Evolutionary conservation across 2,113 vertebrate species (phyloP), one percentile per base, ranked within the genome.

Genomic region (Syngnathus floridae): DNA sequence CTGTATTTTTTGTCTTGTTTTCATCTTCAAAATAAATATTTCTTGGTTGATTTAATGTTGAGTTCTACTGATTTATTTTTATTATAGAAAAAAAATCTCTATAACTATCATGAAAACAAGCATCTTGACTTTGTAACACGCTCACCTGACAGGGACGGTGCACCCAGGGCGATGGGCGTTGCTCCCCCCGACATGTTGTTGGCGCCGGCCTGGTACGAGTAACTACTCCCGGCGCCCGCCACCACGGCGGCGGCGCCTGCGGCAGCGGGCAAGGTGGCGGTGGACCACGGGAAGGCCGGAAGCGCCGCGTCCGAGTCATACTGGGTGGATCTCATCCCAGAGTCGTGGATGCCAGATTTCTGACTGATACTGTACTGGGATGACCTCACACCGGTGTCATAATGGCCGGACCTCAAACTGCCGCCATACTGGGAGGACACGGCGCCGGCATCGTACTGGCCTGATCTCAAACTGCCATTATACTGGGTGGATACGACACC

Each of bases 141-240:
- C 76, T 84, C 63, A 88, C 87, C 87, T 79, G 87, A 89, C 65
- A 87, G 69, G n/a, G 87, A 84, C n/a, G 81, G 80, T 0, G 80
- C 63, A 14, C 49, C 66, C 56, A 74, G 36, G 46, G 49, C 61
- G 4, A 78, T 1, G 0, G 70, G 72, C 0, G 26, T 14, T 0
- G 70, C 37, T 31, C 77, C 80, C 22, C 75, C 80, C 0, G 74
- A 9, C 80, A 78, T 85, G 86, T 89, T 89, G 82, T 89, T 89
- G 72, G 74, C 70, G 64, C 76, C 58, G 46, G 54, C 22, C 71
- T 87, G 87, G 73, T 83, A 86, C 1, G 69, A 48, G 80, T 86
- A 82, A 70, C 68, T 74, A 69, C 63, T 75, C 76, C 69, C 40
- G 69, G 66, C 77, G 19, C 66, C 36, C 1, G 62, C 76, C 0